Conservation (phyloP, 1,140 invertebrate genomes). For the Drosophila burlai region DNA sequence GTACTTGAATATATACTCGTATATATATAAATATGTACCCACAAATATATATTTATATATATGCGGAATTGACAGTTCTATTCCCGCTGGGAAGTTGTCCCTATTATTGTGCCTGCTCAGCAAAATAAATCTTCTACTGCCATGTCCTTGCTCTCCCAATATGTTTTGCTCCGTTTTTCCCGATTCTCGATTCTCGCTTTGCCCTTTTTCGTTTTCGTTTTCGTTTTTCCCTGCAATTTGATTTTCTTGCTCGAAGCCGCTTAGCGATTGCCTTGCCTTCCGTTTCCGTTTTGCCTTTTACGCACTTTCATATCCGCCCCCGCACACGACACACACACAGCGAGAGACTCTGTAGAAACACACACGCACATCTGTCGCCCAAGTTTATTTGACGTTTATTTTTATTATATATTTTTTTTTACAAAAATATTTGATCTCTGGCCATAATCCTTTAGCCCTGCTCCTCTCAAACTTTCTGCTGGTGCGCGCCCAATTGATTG, state of each 20-base stretch:
- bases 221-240: conserved; percentile 24
- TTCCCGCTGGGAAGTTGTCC: conserved; percentile 22
- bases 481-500: conserved; percentile 59
- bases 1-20: background rate
- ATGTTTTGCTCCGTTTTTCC: conserved; percentile 41
- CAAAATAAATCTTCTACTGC: conserved; percentile 42
- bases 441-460: conserved; percentile 60
- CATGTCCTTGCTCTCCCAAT: conserved; percentile 40
- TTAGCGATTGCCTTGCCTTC: conserved; percentile 52
- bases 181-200: background rate
- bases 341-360: background rate
- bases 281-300: conserved; percentile 49
- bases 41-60: background rate
- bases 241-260: conserved; percentile 55
- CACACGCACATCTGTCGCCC: conserved; percentile 38
- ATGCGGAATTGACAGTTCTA: conserved; percentile 41
- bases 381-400: conserved; percentile 75
- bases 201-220: conserved; percentile 7
- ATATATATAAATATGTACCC: background rate
- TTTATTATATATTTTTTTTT: conserved; percentile 45
- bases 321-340: conserved; percentile 7
- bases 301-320: conserved; percentile 64
- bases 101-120: conserved; percentile 47
- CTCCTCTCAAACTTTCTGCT: conserved; percentile 18
- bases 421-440: conserved; percentile 65